Conservation (phyloP, 2,797 vertebrate species). For the Helostoma temminkii region DNA sequence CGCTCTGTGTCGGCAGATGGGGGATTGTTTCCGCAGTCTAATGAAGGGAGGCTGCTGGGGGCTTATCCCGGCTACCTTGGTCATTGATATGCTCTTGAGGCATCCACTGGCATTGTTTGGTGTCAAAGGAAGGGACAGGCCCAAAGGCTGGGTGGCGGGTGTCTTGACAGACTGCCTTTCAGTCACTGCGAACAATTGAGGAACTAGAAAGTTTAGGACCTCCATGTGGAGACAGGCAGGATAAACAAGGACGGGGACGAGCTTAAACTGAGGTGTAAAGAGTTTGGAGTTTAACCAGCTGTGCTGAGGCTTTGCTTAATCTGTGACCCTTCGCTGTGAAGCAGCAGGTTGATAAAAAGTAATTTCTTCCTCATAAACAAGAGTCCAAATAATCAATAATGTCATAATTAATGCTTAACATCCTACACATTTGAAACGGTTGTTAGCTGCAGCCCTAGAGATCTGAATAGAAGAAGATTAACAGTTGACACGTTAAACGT, state of each 20-base stretch:
- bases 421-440: too few relatives aligned
- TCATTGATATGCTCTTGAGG: constrained; percentile 76
- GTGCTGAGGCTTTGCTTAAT: neutral
- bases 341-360: neutral
- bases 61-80: constrained; percentile 62
- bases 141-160: constrained; percentile 49
- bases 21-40: constrained; percentile 69
- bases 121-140: constrained; percentile 47
- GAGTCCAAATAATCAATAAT: too few relatives aligned
- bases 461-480: too few relatives aligned
- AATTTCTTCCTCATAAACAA: too few relatives aligned
- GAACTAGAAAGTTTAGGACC: constrained; percentile 30
- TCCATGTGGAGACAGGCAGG: constrained; percentile 13
- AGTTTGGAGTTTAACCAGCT: neutral
- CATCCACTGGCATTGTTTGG: constrained; percentile 58
- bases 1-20: constrained; percentile 76
- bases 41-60: constrained; percentile 62
- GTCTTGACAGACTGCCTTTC: constrained; percentile 51
- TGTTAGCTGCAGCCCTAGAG: too few relatives aligned
- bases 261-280: neutral
- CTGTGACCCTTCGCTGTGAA: neutral
- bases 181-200: constrained; percentile 15
- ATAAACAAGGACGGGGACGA: constrained; percentile 18
- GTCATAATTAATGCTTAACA: too few relatives aligned
- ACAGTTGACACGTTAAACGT: too few relatives aligned